Evolutionary conservation across 2,113 vertebrate genomes (phyloP), one percentile per base, ranked within the genome.

Genomic region (Psilopsiagon aymara): DNA sequence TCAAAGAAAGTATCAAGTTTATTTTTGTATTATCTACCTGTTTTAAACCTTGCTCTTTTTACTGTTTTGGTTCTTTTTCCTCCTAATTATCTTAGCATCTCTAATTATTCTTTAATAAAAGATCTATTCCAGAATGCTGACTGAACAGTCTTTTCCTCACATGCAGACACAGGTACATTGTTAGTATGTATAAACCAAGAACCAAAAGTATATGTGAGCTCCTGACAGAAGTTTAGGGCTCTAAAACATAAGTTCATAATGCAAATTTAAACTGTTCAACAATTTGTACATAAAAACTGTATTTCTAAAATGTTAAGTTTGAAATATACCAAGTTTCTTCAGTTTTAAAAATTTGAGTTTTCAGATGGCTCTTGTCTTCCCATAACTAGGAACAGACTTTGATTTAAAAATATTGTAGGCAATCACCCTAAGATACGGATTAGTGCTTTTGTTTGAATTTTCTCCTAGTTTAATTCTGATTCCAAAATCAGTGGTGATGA

Each of bases 401-500:
- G 8, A 69, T 66, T 75, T 88, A n/a, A 90, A 80, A 39, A 21
- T 20, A 79, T 9, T 62, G 46, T 57, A 85, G 47, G 77, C 69
- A 37, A 82, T 86, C 57, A 86, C 70, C 17, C 73, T 79, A 86
- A 90, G 69, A 86, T 17, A 69, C 3, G 44, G n/a, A 91, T 95
- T 91, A 96, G 57, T n/a, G 52, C 77, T 76, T 88, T 76, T 93
- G 64, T 91, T 92, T 93, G 28, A 55, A 69, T 92, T 94, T 95
- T 66, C 86, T 91, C 69, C 44, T 69, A 41, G 57, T 86, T 88
- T 66, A 88, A 82, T 87, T 94, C 49, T 62, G 60, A 93, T 86
- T 86, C 62, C 13, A 11, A 93, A 96, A 94, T 83, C 86, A 66
- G 17, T 41, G 80, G n/a, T 71, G 80, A 96, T 93, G 77, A 92